Conservation (phyloP, 2,888 invertebrate genomes). For the Prosopocoilus inquinatus region DNA sequence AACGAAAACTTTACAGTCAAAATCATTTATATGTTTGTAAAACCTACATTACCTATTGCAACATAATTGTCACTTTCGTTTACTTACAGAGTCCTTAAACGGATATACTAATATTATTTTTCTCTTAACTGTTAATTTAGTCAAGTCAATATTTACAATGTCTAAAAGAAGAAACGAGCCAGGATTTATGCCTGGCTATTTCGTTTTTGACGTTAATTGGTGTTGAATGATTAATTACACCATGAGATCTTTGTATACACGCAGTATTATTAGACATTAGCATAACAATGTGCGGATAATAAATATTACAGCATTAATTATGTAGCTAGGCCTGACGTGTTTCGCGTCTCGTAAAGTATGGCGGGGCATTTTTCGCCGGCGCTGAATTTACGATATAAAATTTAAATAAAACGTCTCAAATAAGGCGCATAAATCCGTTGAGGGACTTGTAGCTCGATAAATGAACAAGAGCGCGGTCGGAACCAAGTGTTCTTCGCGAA, state of each 20-base stretch:
- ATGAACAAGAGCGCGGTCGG: background rate
- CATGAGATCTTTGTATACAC: constrained; percentile 13
- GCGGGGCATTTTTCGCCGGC: background rate
- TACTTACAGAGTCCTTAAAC: no score
- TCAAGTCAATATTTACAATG: no score
- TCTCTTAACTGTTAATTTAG: no score
- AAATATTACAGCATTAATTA: constrained; percentile 18
- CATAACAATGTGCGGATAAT: constrained; percentile 13
- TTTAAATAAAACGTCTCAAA: background rate
- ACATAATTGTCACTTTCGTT: no score
- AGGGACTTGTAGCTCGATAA: constrained; percentile 7
- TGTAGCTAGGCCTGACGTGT: constrained; percentile 8
- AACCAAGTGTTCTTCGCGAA: constrained; percentile 9
- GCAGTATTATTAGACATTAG: constrained; percentile 14
- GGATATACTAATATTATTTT: no score
- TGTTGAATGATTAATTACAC: constrained; percentile 12
- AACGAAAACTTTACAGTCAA: no score
- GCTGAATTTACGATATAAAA: background rate
- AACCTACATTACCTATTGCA: no score
- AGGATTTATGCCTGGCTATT: background rate
- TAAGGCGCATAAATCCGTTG: constrained; percentile 1
- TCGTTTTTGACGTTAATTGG: background rate
- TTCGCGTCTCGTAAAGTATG: constrained; percentile 12
- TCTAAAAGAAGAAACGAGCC: no score
- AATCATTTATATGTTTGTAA: no score